Evolutionary conservation across 2,113 vertebrate genomes (phyloP).

Genomic region (Illadopsis cleaveri): DNA sequence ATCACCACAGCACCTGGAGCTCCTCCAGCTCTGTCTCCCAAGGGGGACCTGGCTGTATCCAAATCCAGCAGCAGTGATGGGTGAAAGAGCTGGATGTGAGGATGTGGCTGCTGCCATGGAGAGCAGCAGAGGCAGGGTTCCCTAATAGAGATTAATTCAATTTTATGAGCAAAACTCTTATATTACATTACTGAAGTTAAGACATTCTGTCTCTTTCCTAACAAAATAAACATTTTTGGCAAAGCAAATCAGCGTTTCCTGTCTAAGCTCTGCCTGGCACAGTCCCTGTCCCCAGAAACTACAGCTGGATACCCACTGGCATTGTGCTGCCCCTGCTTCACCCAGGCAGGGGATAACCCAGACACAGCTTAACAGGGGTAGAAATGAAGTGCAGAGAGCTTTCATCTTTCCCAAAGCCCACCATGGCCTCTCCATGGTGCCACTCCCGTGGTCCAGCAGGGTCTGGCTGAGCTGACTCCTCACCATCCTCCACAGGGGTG

Average conservation of each 20-base stretch:
- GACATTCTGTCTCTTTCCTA: background rate
- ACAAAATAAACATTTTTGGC: background rate
- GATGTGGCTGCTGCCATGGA: background rate
- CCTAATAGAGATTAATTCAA: background rate
- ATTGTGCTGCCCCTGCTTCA: background rate
- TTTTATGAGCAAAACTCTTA: background rate
- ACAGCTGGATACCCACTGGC: background rate
- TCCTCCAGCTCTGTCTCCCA: background rate
- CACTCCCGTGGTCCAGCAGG: background rate
- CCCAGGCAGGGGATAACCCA: background rate
- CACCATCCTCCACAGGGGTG: background rate
- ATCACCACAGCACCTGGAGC: background rate
- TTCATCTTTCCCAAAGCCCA: background rate
- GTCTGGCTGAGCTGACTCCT: background rate
- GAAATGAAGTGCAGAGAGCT: background rate
- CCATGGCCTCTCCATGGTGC: rapidly evolving
- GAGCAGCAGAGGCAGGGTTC: background rate
- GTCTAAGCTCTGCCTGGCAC: background rate
- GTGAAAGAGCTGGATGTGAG: background rate
- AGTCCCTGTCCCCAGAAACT: background rate
- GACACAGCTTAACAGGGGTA: background rate
- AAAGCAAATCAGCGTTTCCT: background rate
- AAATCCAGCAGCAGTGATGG: background rate
- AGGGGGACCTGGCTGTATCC: background rate
- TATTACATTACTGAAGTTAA: background rate